Conservation (phyloP, 2,797 vertebrate species). For the Pachyuromys duprasi region DNA sequence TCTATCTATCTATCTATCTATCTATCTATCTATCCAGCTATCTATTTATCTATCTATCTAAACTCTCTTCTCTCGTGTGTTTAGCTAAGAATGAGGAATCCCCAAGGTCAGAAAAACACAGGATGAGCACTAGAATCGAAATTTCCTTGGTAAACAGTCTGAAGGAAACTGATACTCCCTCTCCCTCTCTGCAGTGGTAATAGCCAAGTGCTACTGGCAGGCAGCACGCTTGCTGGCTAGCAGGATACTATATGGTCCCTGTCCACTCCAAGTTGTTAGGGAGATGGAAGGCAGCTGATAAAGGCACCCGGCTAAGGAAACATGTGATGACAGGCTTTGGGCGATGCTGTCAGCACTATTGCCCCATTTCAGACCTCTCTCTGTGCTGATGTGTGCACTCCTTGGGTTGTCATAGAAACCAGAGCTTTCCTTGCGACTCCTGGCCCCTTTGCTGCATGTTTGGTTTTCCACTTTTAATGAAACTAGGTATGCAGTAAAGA, state of each 20-base stretch:
- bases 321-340: conserved; percentile 29
- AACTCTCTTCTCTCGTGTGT: not conserved
- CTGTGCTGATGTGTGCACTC: conserved; percentile 60
- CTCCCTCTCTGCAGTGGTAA: not conserved
- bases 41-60: not conserved
- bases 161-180: conserved; percentile 20
- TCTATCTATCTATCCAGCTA: not conserved
- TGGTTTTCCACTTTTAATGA: conserved; percentile 79
- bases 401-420: conserved; percentile 86
- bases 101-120: not conserved
- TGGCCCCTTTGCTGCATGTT: conserved; percentile 75
- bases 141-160: conserved; percentile 28
- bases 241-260: not conserved
- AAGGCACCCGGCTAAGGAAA: not conserved
- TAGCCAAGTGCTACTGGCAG: not conserved
- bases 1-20: not conserved
- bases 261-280: not conserved
- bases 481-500: conserved; percentile 73
- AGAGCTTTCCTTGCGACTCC: conserved; percentile 74
- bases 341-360: conserved; percentile 66
- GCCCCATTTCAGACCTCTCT: conserved; percentile 73
- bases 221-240: not conserved
- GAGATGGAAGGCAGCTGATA: not conserved
- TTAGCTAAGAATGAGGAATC: not conserved
- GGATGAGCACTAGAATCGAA: not conserved